Conservation (phyloP, 2,113 vertebrate species). For the Xiphias gladius region DNA sequence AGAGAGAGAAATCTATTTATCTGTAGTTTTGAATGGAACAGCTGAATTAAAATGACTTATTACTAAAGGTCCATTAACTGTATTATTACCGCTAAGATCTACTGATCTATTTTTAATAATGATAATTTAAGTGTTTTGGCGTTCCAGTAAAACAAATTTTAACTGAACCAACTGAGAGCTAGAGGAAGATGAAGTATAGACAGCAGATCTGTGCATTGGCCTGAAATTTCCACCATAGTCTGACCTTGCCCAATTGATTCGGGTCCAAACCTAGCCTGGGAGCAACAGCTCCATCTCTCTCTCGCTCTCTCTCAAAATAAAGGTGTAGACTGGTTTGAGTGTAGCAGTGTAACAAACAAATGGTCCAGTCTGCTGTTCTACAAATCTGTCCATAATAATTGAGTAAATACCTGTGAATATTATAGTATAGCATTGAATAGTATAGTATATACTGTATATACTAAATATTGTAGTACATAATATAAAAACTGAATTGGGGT, state of each 20-base stretch:
- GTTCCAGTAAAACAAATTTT: background rate
- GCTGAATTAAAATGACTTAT: background rate
- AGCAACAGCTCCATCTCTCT: background rate
- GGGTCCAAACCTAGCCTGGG: background rate
- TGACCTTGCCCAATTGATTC: background rate
- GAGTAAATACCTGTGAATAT: too few relatives aligned
- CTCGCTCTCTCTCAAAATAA: too few relatives aligned
- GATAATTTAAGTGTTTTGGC: background rate
- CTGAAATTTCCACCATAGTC: background rate
- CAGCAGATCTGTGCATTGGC: background rate
- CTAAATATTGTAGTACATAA: background rate
- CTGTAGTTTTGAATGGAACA: slow-evolving; percentile 10
- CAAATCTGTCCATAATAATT: too few relatives aligned
- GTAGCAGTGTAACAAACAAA: background rate
- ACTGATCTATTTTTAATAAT: background rate
- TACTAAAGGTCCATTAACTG: background rate
- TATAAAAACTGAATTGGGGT: background rate
- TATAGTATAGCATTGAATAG: background rate
- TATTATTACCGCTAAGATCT: background rate
- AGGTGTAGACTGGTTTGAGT: background rate
- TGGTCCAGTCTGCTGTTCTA: background rate
- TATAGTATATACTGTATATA: background rate
- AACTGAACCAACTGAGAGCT: background rate
- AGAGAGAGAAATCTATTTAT: slow-evolving; percentile 9
- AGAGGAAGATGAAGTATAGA: background rate